phyloP scores from a whole-genome alignment of 2,888 invertebrate species.

The Cactoblastis cactorum region DNA sequence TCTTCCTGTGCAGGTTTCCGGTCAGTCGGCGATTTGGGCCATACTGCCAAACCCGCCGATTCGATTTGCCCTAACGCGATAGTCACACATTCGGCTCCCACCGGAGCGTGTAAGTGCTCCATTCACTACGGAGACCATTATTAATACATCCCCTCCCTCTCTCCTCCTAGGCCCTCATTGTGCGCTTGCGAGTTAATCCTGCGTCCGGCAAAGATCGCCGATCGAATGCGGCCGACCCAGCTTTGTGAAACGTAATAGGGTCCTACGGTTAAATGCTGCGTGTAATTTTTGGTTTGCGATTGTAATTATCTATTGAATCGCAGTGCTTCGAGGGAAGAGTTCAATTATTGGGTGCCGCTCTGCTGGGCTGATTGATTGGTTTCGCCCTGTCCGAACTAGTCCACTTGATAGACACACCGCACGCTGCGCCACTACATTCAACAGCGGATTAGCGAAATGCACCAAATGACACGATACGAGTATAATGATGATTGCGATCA shows the following conservation, averaged over 20 bases:
- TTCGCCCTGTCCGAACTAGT: slow-evolving; percentile 59
- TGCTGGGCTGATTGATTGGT: slow-evolving; percentile 70
- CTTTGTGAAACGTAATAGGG: slow-evolving; percentile 71
- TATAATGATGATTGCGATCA: slow-evolving; percentile 8
- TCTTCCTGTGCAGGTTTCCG: slow-evolving; percentile 47
- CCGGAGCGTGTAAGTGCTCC: slow-evolving; percentile 74
- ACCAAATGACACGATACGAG: slow-evolving; percentile 30
- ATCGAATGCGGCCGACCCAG: slow-evolving; percentile 66
- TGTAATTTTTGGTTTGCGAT: slow-evolving; percentile 77
- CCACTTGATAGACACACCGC: slow-evolving; percentile 57
- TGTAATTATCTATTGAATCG: slow-evolving; percentile 75
- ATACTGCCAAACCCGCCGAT: slow-evolving; percentile 61
- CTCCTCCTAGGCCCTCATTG: slow-evolving; percentile 67
- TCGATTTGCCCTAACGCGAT: slow-evolving; percentile 75
- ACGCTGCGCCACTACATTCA: slow-evolving; percentile 48
- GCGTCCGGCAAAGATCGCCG: slow-evolving; percentile 68
- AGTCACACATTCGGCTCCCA: slow-evolving; percentile 74
- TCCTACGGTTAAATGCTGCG: slow-evolving; percentile 69
- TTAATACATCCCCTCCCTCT: slow-evolving; percentile 70
- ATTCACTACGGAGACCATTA: slow-evolving; percentile 72
- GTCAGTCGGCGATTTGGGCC: slow-evolving; percentile 62
- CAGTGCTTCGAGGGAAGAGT: slow-evolving; percentile 65
- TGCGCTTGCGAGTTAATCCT: slow-evolving; percentile 69
- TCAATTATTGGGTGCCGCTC: slow-evolving; percentile 71
- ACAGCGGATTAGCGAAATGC: slow-evolving; percentile 55